Conservation (phyloP, 1,140 invertebrate genomes). For the Ceratitis capitata region DNA sequence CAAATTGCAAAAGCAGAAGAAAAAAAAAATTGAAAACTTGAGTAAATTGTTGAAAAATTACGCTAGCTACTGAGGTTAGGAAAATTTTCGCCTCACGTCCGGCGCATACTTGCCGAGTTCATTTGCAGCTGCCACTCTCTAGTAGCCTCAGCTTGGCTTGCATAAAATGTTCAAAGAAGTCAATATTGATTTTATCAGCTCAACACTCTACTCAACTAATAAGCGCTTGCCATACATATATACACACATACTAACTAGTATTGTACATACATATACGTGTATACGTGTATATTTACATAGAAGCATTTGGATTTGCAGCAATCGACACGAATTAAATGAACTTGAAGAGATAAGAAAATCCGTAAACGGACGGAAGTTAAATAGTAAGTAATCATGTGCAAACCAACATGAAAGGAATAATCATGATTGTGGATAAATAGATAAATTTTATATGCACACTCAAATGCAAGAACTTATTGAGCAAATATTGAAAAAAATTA, state of each 20-base stretch:
- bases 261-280: background rate
- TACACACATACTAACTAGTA: background rate
- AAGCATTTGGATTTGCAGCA: background rate
- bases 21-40: no score
- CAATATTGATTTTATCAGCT: conserved; percentile 36
- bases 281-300: no score
- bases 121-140: background rate
- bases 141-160: background rate
- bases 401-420: conserved; percentile 16
- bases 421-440: conserved; percentile 4
- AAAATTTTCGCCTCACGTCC: conserved; percentile 2
- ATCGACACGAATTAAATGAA: conserved; percentile 25
- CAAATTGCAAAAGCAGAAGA: no score
- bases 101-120: background rate
- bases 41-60: conserved; percentile 30
- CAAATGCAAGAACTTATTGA: background rate
- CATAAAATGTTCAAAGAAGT: conserved; percentile 4
- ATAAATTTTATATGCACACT: background rate
- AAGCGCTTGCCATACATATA: background rate
- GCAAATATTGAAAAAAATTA: conserved; percentile 7
- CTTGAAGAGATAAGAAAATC: conserved; percentile 32
- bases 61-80: background rate
- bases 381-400: conserved; percentile 13
- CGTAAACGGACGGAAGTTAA: conserved; percentile 25
- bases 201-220: conserved; percentile 32